These are phyloP conservation scores for Tympanoctomys barrerae DNA, from an alignment of 2,797 vertebrate species.

Conservation along the genomic window DNA sequence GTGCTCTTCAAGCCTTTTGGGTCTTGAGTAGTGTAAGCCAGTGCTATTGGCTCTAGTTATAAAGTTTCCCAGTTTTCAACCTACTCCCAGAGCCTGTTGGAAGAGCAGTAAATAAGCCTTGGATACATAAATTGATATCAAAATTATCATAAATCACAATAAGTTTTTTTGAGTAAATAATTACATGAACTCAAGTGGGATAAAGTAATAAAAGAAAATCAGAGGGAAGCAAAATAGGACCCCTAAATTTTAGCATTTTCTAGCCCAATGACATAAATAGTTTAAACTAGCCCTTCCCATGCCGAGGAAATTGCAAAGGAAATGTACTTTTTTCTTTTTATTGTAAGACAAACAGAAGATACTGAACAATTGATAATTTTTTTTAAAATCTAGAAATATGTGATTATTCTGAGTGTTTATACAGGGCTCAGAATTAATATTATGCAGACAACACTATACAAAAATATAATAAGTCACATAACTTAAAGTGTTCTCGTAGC, in stretches of 20 bases:
- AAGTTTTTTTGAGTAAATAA: conserved; percentile 32
- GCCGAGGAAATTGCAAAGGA: not conserved
- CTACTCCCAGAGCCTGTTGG: not conserved
- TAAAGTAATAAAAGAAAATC: not conserved
- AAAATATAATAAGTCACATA: not conserved
- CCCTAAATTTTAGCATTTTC: conserved; percentile 24
- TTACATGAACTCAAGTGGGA: not conserved
- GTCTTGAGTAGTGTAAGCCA: conserved; percentile 2
- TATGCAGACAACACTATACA: not conserved
- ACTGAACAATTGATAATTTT: conserved; percentile 26
- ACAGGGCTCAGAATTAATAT: not conserved
- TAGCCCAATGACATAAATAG: not conserved
- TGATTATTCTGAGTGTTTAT: conserved; percentile 30
- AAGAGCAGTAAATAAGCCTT: conserved; percentile 2
- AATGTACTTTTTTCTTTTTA: not conserved
- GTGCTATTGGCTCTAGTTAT: conserved; percentile 24
- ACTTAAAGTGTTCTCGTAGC: not conserved
- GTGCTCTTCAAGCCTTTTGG: not conserved
- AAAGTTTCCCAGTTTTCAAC: conserved; percentile 41
- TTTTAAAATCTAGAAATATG: conserved; percentile 33
- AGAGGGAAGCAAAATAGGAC: not conserved
- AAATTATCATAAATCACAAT: conserved; percentile 25
- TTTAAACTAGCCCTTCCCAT: not conserved
- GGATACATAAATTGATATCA: conserved; percentile 23
- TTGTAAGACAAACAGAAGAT: conserved; percentile 22